phyloP scores from a whole-genome alignment of 1,140 invertebrate species.

The Brachionus manjavacas region DNA sequence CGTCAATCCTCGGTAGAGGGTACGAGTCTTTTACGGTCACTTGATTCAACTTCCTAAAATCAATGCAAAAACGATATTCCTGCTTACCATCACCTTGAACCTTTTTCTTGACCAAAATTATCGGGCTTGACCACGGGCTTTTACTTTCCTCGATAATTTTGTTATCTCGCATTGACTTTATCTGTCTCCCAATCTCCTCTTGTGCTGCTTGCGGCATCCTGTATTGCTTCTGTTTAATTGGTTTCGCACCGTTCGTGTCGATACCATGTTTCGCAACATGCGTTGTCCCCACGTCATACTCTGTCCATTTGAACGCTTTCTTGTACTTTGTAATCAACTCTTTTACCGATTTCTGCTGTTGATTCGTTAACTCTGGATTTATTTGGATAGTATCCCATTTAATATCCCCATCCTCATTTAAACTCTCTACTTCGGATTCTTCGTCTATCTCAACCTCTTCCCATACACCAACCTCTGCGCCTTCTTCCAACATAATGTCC shows the following conservation, averaged over 20 bases:
- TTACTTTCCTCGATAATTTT: constrained; percentile 49
- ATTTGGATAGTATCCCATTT: constrained; percentile 56
- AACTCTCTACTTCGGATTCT: not conserved
- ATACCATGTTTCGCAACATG: constrained; percentile 47
- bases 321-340: constrained; percentile 26
- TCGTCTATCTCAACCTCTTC: not conserved
- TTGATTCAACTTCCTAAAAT: constrained; percentile 26
- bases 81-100: not conserved
- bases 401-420: not conserved
- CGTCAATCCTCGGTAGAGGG: constrained; percentile 30
- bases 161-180: constrained; percentile 25
- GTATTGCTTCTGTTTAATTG: constrained; percentile 43
- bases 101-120: constrained; percentile 5
- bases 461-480: not conserved
- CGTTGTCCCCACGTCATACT: constrained; percentile 45
- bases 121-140: not conserved
- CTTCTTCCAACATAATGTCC: not conserved
- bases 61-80: constrained; percentile 8
- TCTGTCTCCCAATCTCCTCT: constrained; percentile 26
- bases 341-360: not conserved
- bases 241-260: constrained; percentile 46
- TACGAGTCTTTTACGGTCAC: constrained; percentile 6
- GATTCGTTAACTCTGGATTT: not conserved
- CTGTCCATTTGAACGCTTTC: constrained; percentile 30
- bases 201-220: constrained; percentile 3